Evolutionary conservation across 2,888 invertebrate species (phyloP).

Genomic region (Acrobasis suavella): DNA sequence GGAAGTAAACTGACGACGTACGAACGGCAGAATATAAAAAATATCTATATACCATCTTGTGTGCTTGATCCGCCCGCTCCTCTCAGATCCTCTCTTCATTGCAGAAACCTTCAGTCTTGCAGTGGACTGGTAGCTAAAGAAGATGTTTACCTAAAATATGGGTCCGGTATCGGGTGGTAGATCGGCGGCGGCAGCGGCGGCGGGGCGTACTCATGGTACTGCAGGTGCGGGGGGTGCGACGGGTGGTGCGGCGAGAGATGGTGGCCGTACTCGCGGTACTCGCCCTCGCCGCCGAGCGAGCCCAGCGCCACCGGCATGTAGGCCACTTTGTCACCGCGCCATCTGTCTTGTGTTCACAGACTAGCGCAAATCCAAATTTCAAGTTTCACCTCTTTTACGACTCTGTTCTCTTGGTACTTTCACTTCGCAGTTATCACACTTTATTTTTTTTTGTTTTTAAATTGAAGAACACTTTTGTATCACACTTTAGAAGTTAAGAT

Average conservation of each 20-base stretch:
- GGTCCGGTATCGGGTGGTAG: slow-evolving; percentile 72
- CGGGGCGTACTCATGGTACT: slow-evolving; percentile 83
- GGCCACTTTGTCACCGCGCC: slow-evolving; percentile 85
- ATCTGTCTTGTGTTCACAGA: slow-evolving; percentile 53
- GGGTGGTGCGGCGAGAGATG: slow-evolving; percentile 75
- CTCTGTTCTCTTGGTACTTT: slow-evolving; percentile 46
- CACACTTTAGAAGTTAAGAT: neutral
- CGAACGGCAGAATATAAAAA: too few relatives aligned
- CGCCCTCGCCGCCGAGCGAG: slow-evolving; percentile 85
- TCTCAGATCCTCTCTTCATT: too few relatives aligned
- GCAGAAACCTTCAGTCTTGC: too few relatives aligned
- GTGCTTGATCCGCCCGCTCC: too few relatives aligned
- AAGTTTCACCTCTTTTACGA: slow-evolving; percentile 27
- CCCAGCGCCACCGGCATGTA: slow-evolving; percentile 85
- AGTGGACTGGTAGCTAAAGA: too few relatives aligned
- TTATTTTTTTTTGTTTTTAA: neutral
- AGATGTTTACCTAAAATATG: slow-evolving; percentile 67
- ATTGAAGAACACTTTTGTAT: neutral
- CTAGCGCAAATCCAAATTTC: slow-evolving; percentile 27
- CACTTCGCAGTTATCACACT: slow-evolving; percentile 4
- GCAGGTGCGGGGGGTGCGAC: slow-evolving; percentile 62
- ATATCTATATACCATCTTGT: too few relatives aligned
- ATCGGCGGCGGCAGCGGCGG: slow-evolving; percentile 73
- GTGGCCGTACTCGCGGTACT: slow-evolving; percentile 78
- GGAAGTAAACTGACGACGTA: slow-evolving; percentile 12